Conservation (phyloP, 2,797 vertebrate genomes). For the Propithecus deckenii region DNA sequence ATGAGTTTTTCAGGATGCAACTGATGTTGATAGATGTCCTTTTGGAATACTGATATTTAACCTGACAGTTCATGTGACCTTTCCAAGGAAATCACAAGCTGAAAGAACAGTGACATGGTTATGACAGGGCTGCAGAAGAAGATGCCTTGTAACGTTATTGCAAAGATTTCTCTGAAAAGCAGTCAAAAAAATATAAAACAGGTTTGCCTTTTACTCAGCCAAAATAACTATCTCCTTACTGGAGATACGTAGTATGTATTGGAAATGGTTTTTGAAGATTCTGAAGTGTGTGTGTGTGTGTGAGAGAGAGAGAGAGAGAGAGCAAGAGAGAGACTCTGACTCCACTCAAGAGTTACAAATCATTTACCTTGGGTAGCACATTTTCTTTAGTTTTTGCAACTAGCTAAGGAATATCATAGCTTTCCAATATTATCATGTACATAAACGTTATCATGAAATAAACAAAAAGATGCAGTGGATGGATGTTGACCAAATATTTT, state of each 20-base stretch:
- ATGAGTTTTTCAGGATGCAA: background rate
- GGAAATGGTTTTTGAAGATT: background rate
- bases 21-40: conserved; percentile 45
- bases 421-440: background rate
- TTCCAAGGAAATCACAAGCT: background rate
- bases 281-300: background rate
- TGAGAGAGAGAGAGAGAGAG: background rate
- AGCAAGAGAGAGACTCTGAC: background rate
- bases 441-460: background rate
- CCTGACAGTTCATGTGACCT: background rate
- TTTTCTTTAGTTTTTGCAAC: background rate
- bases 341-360: background rate
- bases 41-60: background rate
- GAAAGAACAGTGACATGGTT: background rate
- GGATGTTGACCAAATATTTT: background rate
- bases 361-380: background rate
- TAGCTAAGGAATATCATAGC: background rate
- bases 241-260: background rate
- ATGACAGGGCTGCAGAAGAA: background rate
- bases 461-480: background rate
- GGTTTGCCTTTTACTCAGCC: background rate
- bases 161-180: background rate
- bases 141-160: background rate
- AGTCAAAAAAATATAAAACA: background rate
- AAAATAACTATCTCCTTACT: too few relatives aligned